Evolutionary conservation across 2,113 vertebrate species (phyloP), one percentile per base, ranked within the genome.

Genomic region (Oplegnathus fasciatus): DNA sequence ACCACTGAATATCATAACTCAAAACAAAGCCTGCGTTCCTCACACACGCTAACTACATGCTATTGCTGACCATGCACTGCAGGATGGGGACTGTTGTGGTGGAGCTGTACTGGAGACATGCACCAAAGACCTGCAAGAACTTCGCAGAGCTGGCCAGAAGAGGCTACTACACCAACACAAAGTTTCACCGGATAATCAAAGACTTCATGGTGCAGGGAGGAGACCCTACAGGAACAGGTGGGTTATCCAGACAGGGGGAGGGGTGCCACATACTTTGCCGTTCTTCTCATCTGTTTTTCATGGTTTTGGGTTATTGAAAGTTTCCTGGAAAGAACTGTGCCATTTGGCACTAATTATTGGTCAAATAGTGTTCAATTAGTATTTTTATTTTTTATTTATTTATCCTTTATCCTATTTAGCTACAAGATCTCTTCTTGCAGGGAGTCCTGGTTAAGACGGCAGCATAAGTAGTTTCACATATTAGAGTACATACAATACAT

Each of bases 191-290:
- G 15, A 94, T 99, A 85, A 98, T 99, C 91, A 98, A 97, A 89
- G 97, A 98, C 83, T 99, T 99, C 94, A 98, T 99, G 98, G 97
- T 99, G 75, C 98, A 99, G 68, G 97, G 98, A 1, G 98, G 98
- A 22, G 98, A 99, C 90, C 98, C 98, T 0, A 99, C 98, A 0
- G 97, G 96, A 60, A 99, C 98, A 72, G 98, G 98, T 98, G 87
- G 88, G 85, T 60, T 58, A 9, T 40, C 3, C 22, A 52, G 9
- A 37, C 18, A 48, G 9, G 18, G 4, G n/a, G n/a, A n/a, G 28
- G 68, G 11, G 18, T 11, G 44, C 17, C 46, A 50, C 44, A 0
- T n/a, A 34, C 4, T 9, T n/a, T 40, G 17, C 2, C 2, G 26
- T 24, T 14, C 15, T 57, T 57, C 11, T 20, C 8, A 26, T 20